Percentiles rank a stretch among this genome's conserved stretches.
phyloP scores from a whole-genome alignment of 2,797 vertebrate species.

The Chelmon rostratus region DNA sequence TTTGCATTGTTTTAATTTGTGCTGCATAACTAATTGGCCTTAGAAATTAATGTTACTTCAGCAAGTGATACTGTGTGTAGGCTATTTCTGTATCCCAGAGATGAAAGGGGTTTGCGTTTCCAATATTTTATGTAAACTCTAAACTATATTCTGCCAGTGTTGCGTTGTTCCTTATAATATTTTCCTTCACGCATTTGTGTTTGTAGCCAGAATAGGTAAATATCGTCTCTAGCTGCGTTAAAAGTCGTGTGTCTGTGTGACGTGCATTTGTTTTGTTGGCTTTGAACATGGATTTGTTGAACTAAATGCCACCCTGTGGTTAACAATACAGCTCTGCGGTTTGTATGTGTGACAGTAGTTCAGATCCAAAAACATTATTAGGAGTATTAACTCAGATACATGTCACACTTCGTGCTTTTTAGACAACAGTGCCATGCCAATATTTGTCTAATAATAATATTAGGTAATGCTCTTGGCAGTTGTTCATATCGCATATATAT shows the following conservation, averaged over 20 bases:
- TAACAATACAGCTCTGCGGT: neutral
- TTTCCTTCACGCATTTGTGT: neutral
- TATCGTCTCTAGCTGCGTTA: neutral
- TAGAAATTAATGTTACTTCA: neutral
- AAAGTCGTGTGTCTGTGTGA: slow-evolving; percentile 1
- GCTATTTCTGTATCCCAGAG: neutral
- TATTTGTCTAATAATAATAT: neutral
- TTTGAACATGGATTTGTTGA: too few relatives aligned
- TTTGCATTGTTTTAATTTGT: neutral
- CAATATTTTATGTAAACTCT: neutral
- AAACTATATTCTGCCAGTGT: neutral
- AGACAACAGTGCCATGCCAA: neutral
- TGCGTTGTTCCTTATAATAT: neutral
- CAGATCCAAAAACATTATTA: neutral
- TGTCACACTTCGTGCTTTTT: rapidly evolving
- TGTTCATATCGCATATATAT: neutral
- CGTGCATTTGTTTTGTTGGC: neutral
- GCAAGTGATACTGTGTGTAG: neutral
- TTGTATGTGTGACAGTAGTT: neutral
- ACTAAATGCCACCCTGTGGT: neutral
- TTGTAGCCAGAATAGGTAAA: neutral
- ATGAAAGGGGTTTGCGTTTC: neutral
- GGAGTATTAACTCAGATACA: too few relatives aligned
- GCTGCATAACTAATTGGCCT: neutral
- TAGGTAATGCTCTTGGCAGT: neutral